Base-by-base conservation (phyloP, 2,888 invertebrate species). In the Ecliptopera silaceata region DNA sequence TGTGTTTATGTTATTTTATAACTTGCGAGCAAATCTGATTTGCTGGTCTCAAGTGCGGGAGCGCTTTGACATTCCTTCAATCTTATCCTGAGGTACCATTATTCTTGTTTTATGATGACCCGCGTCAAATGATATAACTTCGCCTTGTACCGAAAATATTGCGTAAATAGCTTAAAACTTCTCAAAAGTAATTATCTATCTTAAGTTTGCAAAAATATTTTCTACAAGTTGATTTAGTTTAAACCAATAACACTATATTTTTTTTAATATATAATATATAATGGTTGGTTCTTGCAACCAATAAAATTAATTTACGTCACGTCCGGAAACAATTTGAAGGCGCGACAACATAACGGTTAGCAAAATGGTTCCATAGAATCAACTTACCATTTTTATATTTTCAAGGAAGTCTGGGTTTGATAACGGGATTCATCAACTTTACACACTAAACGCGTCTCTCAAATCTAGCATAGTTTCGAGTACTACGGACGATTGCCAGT, bases 1-100 rank as follows among this genome's bases (percentile, higher is more conserved):
- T 88, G 82, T 87, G 83, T 86, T 88, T 88, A 87, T 83, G 80
- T 86, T 87, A 88, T 88, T 88, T 88, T 84, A 84, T 86, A 82
- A 82, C 82, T 84, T 80, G 75, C 75, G 75, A 72, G 72, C 75
- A 83, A 84, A 82, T 80, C 78, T 77, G 76, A 80, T 79, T 82
- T 75, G 63, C 63, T 68, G 64, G 59, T 63, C 61, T 61, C 57
- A 61, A 63, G 63, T 57, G 60, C 66, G 49, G 39, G 55, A 64
- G 52, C 48, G 29, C 15, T 45, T 45, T 54, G 32, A 61, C 61
- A 65, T 53, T 61, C 56, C 52, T 55, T 56, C 50, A 50, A 50
- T 49, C 54, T 56, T 55, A 46, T 64, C 61, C 56, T 59, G 53
- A 63, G 63, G 59, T 63, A 47, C 56, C 54, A 32, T 50, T 50